phyloP scores from a whole-genome alignment of 2,113 vertebrate genomes.

The Brienomyrus longianalis region DNA sequence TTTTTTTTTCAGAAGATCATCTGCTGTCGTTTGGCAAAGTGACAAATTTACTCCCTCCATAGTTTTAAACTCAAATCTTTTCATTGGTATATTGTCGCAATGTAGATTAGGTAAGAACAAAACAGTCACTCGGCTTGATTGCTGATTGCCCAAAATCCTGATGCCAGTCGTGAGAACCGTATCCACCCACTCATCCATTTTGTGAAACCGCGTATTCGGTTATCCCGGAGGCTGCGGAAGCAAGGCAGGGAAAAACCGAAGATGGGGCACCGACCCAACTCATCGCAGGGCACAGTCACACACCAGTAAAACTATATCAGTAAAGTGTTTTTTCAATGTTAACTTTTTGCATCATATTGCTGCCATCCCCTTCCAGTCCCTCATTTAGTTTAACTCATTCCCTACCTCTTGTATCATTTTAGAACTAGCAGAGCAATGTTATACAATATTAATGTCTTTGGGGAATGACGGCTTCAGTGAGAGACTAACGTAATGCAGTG shows the following conservation, averaged over 20 bases:
- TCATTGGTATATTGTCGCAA: neutral
- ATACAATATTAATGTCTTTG: neutral
- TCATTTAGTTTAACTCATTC: neutral
- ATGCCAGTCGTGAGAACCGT: neutral
- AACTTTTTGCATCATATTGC: neutral
- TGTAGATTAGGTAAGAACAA: neutral
- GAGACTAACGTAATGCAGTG: neutral
- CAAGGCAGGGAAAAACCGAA: too few relatives aligned
- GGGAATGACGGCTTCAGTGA: neutral
- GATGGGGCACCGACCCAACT: too few relatives aligned
- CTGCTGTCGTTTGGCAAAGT: neutral
- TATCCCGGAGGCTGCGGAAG: too few relatives aligned
- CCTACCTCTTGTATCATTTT: neutral
- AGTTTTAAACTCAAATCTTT: neutral
- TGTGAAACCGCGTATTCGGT: too few relatives aligned
- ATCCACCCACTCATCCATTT: neutral
- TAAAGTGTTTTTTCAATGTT: neutral
- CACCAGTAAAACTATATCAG: neutral
- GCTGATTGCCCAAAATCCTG: neutral
- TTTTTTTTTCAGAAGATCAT: neutral
- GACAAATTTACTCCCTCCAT: neutral
- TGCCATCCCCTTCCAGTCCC: neutral
- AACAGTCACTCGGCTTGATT: neutral
- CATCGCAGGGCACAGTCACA: too few relatives aligned
- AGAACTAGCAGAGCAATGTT: neutral